A percentile compares a stretch with the other conserved stretches of the same genome.
These are phyloP conservation scores for Xenopus tropicalis DNA, from an alignment of 2,113 vertebrate genomes.

Conservation along the genomic window UCB_Xtro_10.0 CM004447.2:81069501-81070000, in stretches of 20 bases:
- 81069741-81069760: conserved; percentile 36
- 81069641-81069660: conserved; percentile 45
- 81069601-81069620: conserved; percentile 45
- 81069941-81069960: no score
- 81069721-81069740: conserved; percentile 37
- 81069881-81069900: no score
- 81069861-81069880: no score
- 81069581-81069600: conserved; percentile 44
- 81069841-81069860: no score
- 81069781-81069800: conserved; percentile 37
- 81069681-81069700: conserved; percentile 41
- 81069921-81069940: no score
- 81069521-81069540: conserved; percentile 44
- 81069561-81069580: conserved; percentile 45
- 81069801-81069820: conserved; percentile 32
- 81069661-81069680: conserved; percentile 43
- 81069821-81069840: conserved; percentile 19
- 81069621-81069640: conserved; percentile 44
- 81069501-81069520: conserved; percentile 46
- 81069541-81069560: conserved; percentile 46
- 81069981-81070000: no score
- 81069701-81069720: conserved; percentile 42
- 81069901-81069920: no score
- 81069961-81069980: no score
- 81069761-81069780: conserved; percentile 35